Evolutionary conservation across 23 tunicate species (phyloP), one percentile per base, ranked within the genome.

Genomic region (Trididemnum nubilum): DNA sequence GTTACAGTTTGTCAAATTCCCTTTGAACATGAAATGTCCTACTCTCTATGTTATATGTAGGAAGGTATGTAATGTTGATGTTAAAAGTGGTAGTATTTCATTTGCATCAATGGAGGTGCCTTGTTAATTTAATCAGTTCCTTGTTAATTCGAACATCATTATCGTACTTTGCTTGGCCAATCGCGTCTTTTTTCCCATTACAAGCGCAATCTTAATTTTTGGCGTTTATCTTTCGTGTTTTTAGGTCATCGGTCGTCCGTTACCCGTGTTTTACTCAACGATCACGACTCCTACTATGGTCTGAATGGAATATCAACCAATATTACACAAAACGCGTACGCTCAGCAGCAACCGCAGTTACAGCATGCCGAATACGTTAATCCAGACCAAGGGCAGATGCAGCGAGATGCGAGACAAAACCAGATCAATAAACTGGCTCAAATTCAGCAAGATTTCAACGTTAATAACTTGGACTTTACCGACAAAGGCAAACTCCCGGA

Each of bases 281-380:
- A 86, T 36, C 90, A 79, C 59, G 25, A 71, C 34, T 78, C 90
- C 27, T 79, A 80, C 73, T 84, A 79, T 22, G 82, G 77, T 0
- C 32, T 85, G 51, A 65, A 65, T 77, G 73, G 36, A 0, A 2
- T 15, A 2, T 23, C 60, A 3, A 3, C 59, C 7, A 73, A 73
- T 44, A 7, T 5, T 3, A 9, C 4, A 3, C 59, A 15, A 24
- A 73, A 73, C 23, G 2, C 74, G 12, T 67, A 67, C 33, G 37
- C 36, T 27, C 38, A 36, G 38, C 57, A 73, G 58, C 39, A 32
- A 31, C 67, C 36, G 3, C 38, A 36, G 38, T 28, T 37, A 30
- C 39, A 32, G 5, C 67, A 22, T 25, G 26, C 78, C 5, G 78
- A 73, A 2, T 73, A 21, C 30, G 58, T 54, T 3, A 39, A 66